Evolutionary conservation across 2,888 invertebrate species (phyloP).

Genomic region (Liodrosophila aerea): DNA sequence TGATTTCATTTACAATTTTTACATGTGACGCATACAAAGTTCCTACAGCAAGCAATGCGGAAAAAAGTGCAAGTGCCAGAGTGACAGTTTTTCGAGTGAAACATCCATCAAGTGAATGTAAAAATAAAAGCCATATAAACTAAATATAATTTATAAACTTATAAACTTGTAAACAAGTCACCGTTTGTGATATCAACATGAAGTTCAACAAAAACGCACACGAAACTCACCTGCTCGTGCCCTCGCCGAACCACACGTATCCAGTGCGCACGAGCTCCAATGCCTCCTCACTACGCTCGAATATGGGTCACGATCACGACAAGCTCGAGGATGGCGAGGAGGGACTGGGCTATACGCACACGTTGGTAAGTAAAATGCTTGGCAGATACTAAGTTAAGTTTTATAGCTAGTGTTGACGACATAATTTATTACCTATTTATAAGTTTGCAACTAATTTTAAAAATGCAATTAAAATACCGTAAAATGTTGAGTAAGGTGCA

Average conservation of each 20-base stretch:
- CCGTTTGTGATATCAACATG: too few relatives aligned
- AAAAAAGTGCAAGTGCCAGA: conserved; percentile 47
- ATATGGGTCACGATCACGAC: conserved; percentile 52
- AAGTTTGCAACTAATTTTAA: background rate
- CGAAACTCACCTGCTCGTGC: conserved; percentile 74
- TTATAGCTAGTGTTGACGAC: too few relatives aligned
- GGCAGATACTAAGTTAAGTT: background rate
- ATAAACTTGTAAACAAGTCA: conserved; percentile 16
- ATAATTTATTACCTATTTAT: background rate
- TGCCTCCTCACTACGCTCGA: conserved; percentile 61
- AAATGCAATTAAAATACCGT: too few relatives aligned
- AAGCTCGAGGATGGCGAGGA: conserved; percentile 65
- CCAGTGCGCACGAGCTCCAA: conserved; percentile 70
- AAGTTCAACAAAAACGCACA: conserved; percentile 57
- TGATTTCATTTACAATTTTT: conserved; percentile 44
- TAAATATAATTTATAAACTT: conserved; percentile 36
- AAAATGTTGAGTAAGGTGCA: too few relatives aligned
- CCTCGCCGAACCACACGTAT: conserved; percentile 52
- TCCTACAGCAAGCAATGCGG: conserved; percentile 36
- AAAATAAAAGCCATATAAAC: conserved; percentile 15
- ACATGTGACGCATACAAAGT: conserved; percentile 45
- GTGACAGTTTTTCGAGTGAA: conserved; percentile 4
- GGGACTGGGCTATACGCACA: conserved; percentile 80
- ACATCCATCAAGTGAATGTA: conserved; percentile 27
- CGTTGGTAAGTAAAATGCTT: conserved; percentile 68